Evolutionary conservation across 2,113 vertebrate genomes (phyloP).

Genomic region (Acanthochromis polyacanthus): DNA sequence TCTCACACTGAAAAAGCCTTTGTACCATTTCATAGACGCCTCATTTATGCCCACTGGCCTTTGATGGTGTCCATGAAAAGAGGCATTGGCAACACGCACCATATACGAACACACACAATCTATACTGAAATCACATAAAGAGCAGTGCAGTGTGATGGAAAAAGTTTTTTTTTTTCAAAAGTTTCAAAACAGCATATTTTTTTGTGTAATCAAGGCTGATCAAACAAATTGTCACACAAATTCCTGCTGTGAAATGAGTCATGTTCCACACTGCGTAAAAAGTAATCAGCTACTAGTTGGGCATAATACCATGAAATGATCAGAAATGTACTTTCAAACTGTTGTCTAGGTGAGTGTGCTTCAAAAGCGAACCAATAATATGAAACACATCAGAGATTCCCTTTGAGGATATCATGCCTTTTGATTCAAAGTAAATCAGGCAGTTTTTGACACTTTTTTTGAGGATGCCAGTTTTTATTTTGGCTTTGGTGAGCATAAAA

Average conservation of each 20-base stretch:
- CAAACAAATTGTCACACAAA: conserved; percentile 3
- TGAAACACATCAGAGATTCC: conserved; percentile 42
- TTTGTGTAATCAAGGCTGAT: conserved; percentile 10
- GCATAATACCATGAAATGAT: conserved; percentile 27
- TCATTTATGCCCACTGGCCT: conserved; percentile 14
- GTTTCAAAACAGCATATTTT: neutral
- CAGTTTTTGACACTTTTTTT: conserved; percentile 17
- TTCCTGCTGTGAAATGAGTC: conserved; percentile 8
- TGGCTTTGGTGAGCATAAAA: neutral
- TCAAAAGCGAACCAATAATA: conserved; percentile 31
- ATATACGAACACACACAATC: neutral
- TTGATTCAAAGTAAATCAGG: conserved; percentile 23
- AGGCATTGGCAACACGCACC: neutral
- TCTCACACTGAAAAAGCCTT: neutral
- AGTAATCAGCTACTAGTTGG: conserved; percentile 4
- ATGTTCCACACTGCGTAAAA: neutral
- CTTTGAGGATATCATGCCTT: conserved; percentile 46
- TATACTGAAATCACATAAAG: neutral
- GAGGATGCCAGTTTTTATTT: neutral
- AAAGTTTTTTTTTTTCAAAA: no score
- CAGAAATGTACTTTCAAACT: conserved; percentile 34
- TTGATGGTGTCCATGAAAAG: conserved; percentile 35
- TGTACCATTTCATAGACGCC: conserved; percentile 20
- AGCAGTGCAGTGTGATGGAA: neutral
- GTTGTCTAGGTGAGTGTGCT: conserved; percentile 17